Base-by-base conservation (phyloP, 2,113 vertebrate species). In the Actenoides lindsayi region DNA sequence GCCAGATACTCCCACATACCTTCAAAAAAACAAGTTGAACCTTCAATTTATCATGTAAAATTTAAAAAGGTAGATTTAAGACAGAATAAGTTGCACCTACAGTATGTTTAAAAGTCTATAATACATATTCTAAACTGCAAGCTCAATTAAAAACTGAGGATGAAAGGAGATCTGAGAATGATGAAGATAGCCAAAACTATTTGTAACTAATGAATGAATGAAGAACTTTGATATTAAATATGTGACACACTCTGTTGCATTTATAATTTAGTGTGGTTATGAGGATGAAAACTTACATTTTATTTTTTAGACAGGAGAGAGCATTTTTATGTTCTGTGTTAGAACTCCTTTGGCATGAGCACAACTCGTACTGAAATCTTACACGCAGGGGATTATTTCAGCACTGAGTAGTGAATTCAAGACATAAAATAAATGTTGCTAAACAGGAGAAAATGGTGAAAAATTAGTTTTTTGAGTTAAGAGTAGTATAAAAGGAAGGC, bases 211-310 rank as follows among this genome's bases (percentile, higher is more conserved):
- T 74, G 68, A 94, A 76, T 2, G 2, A 82, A 68, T 89, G 6
- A 85, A 76, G n/a, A 92, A 84, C 46, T 87, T 86, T 78, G 60
- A 92, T 93, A 60, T 85, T 94, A 91, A 96, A 77, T 90, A 89
- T 67, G 54, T 64, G 63, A 65, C 78, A 46, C 19, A 82, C 60
- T 90, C 48, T 92, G 23, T 85, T 64, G n/a, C 59, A 87, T 97
- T 88, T 96, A 91, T 90, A 91, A 96, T 94, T 94, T 77, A 93
- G n/a, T 60, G 17, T 71, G 31, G 27, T 82, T 92, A 69, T 6
- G 13, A 75, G 79, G n/a, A 62, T 79, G 53, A 74, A 95, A 93
- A 89, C 77, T 75, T 83, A 77, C 4, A 50, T 90, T 94, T 96
- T 96, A 90, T 74, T 87, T 94, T 91, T 91, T 90, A 79, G 89